phyloP scores from a whole-genome alignment of 2,113 vertebrate species.

The Microcebus jonahi region DNA sequence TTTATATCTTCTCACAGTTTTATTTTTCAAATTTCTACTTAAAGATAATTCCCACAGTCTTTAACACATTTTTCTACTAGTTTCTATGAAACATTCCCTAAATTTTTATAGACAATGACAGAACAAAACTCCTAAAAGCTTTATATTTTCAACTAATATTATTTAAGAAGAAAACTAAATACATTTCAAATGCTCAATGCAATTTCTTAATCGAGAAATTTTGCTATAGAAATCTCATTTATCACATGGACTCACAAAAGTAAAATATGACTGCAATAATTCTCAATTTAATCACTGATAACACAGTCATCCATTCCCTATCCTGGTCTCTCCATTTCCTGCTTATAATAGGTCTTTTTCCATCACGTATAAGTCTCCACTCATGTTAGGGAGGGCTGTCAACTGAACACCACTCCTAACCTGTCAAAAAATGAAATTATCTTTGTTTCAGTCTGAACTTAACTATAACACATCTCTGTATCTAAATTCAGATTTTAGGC shows the following conservation, averaged over 20 bases:
- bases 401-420: background rate
- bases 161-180: constrained; percentile 24
- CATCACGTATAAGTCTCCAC: background rate
- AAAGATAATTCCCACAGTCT: background rate
- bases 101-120: constrained; percentile 12
- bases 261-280: constrained; percentile 28
- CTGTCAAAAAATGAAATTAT: background rate
- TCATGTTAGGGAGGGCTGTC: background rate
- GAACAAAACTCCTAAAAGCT: constrained; percentile 27
- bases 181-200: background rate
- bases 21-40: no score
- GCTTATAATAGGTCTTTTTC: background rate
- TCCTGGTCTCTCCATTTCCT: background rate
- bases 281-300: constrained; percentile 8
- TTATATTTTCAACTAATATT: constrained; percentile 12
- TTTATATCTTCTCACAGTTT: background rate
- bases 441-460: constrained; percentile 19
- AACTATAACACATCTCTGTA: background rate
- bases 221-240: background rate
- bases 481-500: background rate
- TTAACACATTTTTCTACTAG: background rate
- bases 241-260: constrained; percentile 4
- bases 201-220: constrained; percentile 27
- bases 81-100: constrained; percentile 29
- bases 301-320: background rate